A percentile compares a stretch with the other conserved stretches of the same genome.
phyloP scores from a whole-genome alignment of 2,113 vertebrate species.

The Peromyscus leucopus region DNA sequence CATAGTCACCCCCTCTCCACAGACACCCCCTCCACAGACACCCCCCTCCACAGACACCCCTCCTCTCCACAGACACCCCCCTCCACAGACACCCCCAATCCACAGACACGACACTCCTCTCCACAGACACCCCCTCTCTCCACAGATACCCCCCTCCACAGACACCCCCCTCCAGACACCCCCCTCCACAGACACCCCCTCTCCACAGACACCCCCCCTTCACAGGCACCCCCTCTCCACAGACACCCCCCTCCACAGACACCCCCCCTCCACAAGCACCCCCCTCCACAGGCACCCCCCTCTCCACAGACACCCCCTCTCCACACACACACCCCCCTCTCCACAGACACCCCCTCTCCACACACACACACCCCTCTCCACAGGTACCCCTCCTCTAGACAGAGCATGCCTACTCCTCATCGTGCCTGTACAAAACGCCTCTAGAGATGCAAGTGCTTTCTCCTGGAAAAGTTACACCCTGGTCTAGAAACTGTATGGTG shows the following conservation, averaged over 20 bases:
- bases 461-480: slow-evolving; percentile 80
- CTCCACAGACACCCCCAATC: no score
- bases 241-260: slow-evolving; percentile 32
- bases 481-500: slow-evolving; percentile 82
- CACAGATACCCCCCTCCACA: slow-evolving; percentile 64
- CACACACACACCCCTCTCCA: no score
- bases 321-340: slow-evolving; percentile 19
- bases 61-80: no score
- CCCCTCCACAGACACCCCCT: slow-evolving; percentile 46
- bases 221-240: slow-evolving; percentile 74
- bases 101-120: no score
- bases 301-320: background rate
- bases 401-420: slow-evolving; percentile 67
- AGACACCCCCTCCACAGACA: background rate
- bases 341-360: slow-evolving; percentile 52
- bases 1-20: no score
- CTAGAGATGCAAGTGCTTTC: slow-evolving; percentile 82
- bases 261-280: slow-evolving; percentile 54
- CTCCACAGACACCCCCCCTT: slow-evolving; percentile 24
- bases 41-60: no score
- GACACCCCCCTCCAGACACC: slow-evolving; percentile 64
- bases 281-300: slow-evolving; percentile 82
- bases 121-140: no score
- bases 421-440: slow-evolving; percentile 85
- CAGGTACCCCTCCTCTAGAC: background rate